Evolutionary conservation across 2,888 invertebrate genomes (phyloP), one percentile per base, ranked within the genome.

Genomic region (Vanessa cardui): DNA sequence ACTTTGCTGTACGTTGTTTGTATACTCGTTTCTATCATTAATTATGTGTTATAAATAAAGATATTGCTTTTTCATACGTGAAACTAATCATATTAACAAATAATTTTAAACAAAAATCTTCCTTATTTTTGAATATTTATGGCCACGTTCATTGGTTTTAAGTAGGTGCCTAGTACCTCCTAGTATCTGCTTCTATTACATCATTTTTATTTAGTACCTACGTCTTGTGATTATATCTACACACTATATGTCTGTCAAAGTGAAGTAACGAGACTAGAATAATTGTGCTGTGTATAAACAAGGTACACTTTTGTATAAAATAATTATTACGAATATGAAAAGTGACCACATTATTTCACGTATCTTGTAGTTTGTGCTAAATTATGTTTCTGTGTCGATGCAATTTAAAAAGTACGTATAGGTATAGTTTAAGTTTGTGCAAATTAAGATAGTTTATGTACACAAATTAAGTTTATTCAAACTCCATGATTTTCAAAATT

Each of bases 1-100:
- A 74, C 76, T 77, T 78, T 74, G 78, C 78, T 81, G 82, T 80
- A 83, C 79, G 26, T 31, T 80, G 84, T 83, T 80, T 56, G 20
- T 47, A 39, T 12, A 84, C 58, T 82, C 73, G 71, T 79, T 80
- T 68, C 64, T 50, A 33, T 54, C 54, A 59, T 58, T 47, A n/a
- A 62, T 50, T 62, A 26, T 58, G 47, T 21, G 39, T 18, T 49
- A 31, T 62, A 49, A 33, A 46, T 49, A 26, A 31, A 52, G 3
- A 39, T 46, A 60, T 44, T 18, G 33, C 7, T n/a, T 18, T 31
- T 45, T 46, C 18, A 18, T 9, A 39, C 18, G 39, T 56, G 8
- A 31, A 31, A 54, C n/a, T 21, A 50, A 16, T 31, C 15, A 54
- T 39, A 12, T 39, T 39, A 12, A 39, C 2, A 12, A 39, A 39